Evolutionary conservation across 2,797 vertebrate genomes (phyloP).

Genomic region (Morelia viridis): DNA sequence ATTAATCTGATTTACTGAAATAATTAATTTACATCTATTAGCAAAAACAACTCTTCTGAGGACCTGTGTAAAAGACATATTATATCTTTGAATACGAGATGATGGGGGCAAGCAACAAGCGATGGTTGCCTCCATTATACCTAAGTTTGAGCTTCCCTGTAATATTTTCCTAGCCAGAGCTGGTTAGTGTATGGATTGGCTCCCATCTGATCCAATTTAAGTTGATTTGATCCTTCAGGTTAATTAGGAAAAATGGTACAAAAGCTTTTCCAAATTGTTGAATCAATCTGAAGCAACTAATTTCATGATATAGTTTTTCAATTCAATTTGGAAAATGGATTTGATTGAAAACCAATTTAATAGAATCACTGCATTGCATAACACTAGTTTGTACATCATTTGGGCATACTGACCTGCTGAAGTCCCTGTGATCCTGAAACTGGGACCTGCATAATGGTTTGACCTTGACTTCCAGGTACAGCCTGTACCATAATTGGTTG

Average conservation of each 20-base stretch:
- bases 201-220: not conserved
- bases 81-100: not conserved
- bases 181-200: not conserved
- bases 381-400: not conserved
- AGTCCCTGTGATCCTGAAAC: conserved; percentile 94
- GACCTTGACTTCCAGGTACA: conserved; percentile 93
- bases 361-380: not conserved
- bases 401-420: conserved; percentile 84
- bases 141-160: not conserved
- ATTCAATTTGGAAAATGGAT: not conserved
- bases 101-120: not conserved
- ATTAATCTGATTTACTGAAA: not conserved
- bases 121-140: not conserved
- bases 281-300: not conserved
- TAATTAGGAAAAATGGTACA: not conserved
- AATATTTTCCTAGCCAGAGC: not conserved
- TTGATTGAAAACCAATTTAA: not conserved
- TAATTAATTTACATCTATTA: not conserved
- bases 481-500: conserved; percentile 99
- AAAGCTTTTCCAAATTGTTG: not conserved
- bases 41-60: not conserved
- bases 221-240: not conserved
- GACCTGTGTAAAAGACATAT: not conserved
- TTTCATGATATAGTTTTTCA: not conserved
- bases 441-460: conserved; percentile 98